Base-by-base conservation (phyloP, 2,113 vertebrate genomes). In the Shinisaurus crocodilurus region DNA sequence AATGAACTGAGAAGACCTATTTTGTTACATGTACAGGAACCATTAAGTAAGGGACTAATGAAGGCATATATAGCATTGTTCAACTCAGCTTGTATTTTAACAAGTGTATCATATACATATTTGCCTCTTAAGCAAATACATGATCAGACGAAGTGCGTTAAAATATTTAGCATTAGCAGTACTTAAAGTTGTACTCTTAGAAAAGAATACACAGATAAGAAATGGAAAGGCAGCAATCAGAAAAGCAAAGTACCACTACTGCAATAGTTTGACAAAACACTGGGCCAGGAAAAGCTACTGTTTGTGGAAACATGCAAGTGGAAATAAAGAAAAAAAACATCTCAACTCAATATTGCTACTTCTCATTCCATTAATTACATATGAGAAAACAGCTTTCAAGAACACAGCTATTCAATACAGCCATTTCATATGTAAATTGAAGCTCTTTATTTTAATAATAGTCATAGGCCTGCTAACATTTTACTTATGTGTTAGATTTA, bases 401-500 rank as follows among this genome's bases (percentile, higher is more conserved):
- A 91, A 88, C 86, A 90, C 67, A 83, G 84, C 89, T 94, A 29
- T n/a, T 94, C 87, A 96, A 92, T 90, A 86, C 37, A 88, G 81
- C 3, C 90, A 91, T 89, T 91, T 87, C 4, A 81, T 43, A 72
- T 85, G 85, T 81, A 91, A 95, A 92, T 0, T 43, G 80, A 91
- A 95, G 67, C 54, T 95, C 90, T 95, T 79, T 67, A 43, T 80
- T 90, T 86, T 80, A 72, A 70, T 85, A 76, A 93, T 94, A 92
- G 87, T 94, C 83, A 95, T 63, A 92, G 70, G 95, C 90, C 88
- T 90, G 92, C 94, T 94, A 92, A 92, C 95, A 95, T 93, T 95
- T 96, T 91, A 87, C 85, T 91, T 82, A 97, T 95, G 98, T 97
- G 97, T 98, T 98, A 98, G 98, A 98, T 98, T 98, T 98, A 98